Evolutionary conservation across 53 echinoderm and acorn worm genomes (phyloP).

Genomic region (Antedon mediterranea): DNA sequence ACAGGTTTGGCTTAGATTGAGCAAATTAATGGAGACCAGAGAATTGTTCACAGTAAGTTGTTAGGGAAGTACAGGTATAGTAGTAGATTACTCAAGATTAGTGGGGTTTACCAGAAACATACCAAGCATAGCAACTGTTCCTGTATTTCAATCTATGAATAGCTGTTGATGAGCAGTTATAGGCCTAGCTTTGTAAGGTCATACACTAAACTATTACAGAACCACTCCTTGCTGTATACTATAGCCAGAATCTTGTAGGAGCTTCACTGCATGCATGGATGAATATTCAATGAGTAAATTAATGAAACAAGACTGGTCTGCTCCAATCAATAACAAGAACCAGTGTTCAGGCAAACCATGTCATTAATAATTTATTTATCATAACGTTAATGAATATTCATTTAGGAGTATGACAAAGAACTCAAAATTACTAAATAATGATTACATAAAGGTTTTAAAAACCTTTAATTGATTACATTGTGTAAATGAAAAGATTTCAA

Average conservation of each 20-base stretch:
- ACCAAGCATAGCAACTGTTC: not conserved
- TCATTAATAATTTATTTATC: not conserved
- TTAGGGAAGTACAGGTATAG: not conserved
- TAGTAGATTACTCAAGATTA: not conserved
- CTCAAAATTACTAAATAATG: not conserved
- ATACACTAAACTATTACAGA: not conserved
- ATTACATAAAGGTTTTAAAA: too few species aligned
- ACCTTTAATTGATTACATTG: too few species aligned
- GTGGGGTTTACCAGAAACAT: not conserved
- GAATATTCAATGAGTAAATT: not conserved
- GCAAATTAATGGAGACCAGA: too few species aligned
- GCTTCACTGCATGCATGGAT: not conserved
- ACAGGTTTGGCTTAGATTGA: too few species aligned
- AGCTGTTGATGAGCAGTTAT: not conserved
- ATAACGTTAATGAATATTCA: not conserved
- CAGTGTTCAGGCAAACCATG: not conserved
- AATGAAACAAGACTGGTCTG: not conserved
- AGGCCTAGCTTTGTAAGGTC: not conserved
- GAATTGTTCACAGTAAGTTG: not conserved
- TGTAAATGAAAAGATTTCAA: too few species aligned
- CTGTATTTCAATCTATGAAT: not conserved
- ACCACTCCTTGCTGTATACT: not conserved
- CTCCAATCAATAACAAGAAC: not conserved
- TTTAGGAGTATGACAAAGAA: not conserved
- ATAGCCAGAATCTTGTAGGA: not conserved